Conservation (phyloP, 2,113 vertebrate species). For the Osmerus eperlanus region DNA sequence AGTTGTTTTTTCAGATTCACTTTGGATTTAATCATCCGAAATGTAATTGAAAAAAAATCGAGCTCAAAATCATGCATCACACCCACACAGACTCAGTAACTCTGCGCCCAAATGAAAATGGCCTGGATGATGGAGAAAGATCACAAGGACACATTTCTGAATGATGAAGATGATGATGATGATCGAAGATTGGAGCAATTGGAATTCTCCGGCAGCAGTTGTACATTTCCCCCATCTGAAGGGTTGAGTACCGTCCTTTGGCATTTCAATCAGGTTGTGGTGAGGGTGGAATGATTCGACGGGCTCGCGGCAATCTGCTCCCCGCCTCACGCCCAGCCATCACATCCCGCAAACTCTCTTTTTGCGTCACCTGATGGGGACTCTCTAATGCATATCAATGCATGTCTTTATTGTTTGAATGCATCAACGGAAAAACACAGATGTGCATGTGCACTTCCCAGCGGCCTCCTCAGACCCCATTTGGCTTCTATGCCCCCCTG, state of each 20-base stretch:
- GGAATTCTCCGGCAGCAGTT: constrained; percentile 24
- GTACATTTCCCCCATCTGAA: constrained; percentile 24
- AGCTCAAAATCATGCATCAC: neutral
- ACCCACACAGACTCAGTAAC: neutral
- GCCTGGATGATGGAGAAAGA: constrained; percentile 7
- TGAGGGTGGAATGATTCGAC: constrained; percentile 41
- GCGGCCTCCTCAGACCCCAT: too few relatives aligned
- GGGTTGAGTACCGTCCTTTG: constrained; percentile 41
- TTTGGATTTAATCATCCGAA: neutral
- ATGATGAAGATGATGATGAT: constrained; percentile 28
- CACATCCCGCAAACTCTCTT: neutral
- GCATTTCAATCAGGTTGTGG: constrained; percentile 57
- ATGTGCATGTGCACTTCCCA: too few relatives aligned
- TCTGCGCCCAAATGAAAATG: neutral
- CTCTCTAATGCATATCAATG: constrained; percentile 19
- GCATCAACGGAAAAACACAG: neutral
- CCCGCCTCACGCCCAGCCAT: constrained; percentile 21
- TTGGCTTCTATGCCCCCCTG: too few relatives aligned
- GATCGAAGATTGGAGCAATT: constrained; percentile 14
- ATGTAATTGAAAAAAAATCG: neutral
- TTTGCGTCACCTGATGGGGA: constrained; percentile 4
- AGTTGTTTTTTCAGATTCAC: neutral
- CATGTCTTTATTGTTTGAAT: constrained; percentile 4
- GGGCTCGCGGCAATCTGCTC: constrained; percentile 37
- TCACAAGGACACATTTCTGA: neutral